These are phyloP conservation scores for Lepidurus couesii DNA, from an alignment of 1,140 invertebrate genomes.

Conservation along the genomic window DNA sequence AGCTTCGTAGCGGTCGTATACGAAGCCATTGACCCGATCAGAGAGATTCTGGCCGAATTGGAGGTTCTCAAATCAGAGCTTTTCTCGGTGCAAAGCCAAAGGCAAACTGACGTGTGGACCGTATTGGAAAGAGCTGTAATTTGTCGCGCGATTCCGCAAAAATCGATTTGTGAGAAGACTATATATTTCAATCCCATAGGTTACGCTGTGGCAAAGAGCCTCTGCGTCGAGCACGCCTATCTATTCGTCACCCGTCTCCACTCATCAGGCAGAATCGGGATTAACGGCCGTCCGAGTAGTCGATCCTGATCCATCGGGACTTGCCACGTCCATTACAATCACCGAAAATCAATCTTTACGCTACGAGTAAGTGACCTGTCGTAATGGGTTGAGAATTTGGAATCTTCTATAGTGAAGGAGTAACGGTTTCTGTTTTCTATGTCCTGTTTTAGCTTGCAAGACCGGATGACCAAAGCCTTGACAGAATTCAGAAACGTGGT, in stretches of 20 bases:
- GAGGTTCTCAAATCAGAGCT: slow-evolving; percentile 1
- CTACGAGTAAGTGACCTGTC: slow-evolving; percentile 29
- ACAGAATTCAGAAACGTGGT: background rate
- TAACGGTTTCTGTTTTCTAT: background rate
- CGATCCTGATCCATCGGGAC: slow-evolving; percentile 21
- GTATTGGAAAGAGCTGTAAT: slow-evolving; percentile 31
- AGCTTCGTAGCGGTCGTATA: background rate
- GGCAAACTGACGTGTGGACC: slow-evolving; percentile 29
- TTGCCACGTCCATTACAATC: slow-evolving; percentile 1
- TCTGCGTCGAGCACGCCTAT: slow-evolving; percentile 23
- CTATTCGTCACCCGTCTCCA: slow-evolving; percentile 15
- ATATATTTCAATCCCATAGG: slow-evolving; percentile 8
- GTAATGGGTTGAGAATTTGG: background rate
- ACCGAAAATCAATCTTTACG: slow-evolving; percentile 30
- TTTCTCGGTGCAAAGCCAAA: slow-evolving; percentile 25
- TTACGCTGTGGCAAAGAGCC: slow-evolving; percentile 27
- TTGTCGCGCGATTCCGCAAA: background rate
- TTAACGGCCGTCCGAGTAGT: background rate
- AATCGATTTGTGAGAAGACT: background rate
- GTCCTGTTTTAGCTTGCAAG: background rate
- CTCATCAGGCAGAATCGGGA: background rate
- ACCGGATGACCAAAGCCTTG: background rate
- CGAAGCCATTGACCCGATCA: slow-evolving; percentile 4
- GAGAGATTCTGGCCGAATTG: slow-evolving; percentile 1
- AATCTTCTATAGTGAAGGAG: background rate